Conservation (phyloP, 2,113 vertebrate species). For the Scophthalmus maximus region DNA sequence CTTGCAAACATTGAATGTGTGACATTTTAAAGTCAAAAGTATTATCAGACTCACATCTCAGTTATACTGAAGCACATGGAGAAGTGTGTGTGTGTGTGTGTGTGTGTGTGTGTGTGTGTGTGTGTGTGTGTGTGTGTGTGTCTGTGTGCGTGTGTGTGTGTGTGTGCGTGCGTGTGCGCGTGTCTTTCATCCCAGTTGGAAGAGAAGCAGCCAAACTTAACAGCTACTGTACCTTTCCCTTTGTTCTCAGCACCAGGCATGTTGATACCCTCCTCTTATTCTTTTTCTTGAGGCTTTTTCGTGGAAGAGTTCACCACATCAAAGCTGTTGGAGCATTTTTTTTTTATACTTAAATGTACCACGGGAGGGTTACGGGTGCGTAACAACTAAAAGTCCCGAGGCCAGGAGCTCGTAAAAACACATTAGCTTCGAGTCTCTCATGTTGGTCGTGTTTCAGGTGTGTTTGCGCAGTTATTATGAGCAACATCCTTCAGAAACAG, state of each 20-base stretch:
- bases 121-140: no score
- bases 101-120: no score
- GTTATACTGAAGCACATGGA: conserved; percentile 3
- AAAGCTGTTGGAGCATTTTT: conserved; percentile 59
- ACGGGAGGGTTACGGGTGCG: conserved; percentile 31
- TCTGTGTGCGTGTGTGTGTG: no score
- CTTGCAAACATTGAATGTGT: background rate
- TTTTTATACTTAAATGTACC: conserved; percentile 46
- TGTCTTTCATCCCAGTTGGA: background rate
- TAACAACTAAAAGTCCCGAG: conserved; percentile 61
- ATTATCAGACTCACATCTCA: no score
- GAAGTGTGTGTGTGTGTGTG: no score
- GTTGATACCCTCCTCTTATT: conserved; percentile 59
- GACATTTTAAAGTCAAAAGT: background rate
- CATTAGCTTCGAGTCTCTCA: conserved; percentile 44
- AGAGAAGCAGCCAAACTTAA: conserved; percentile 38
- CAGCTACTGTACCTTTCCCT: conserved; percentile 11
- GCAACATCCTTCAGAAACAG: conserved; percentile 54
- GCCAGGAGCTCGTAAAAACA: conserved; percentile 60
- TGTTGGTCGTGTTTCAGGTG: conserved; percentile 64
- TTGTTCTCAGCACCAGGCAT: conserved; percentile 60
- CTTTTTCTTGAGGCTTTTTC: conserved; percentile 49
- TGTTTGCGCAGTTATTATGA: conserved; percentile 57
- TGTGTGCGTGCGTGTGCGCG: no score
- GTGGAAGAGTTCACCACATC: conserved; percentile 63